Evolutionary conservation across 1,140 invertebrate genomes (phyloP).

Genomic region (Pygmarrhopalites habei): DNA sequence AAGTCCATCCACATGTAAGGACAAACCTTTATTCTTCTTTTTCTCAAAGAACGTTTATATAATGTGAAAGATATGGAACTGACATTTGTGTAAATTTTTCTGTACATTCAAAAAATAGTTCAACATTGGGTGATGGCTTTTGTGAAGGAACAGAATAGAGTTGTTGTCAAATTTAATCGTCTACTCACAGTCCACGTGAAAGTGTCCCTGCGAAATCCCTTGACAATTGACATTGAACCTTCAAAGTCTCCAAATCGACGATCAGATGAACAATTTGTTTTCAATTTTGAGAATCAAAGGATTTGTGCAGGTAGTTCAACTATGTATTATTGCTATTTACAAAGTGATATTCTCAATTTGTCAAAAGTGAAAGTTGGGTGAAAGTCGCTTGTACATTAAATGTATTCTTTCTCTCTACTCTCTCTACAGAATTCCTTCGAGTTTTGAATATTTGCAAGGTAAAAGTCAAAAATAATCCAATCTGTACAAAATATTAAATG

Average conservation of each 20-base stretch:
- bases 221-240: constrained; percentile 4
- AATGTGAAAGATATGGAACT: no score
- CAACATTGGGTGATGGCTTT: constrained; percentile 11
- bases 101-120: neutral
- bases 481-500: no score
- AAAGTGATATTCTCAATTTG: no score
- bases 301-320: no score
- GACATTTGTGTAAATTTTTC: no score
- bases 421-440: neutral
- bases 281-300: constrained; percentile 9
- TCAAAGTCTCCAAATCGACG: constrained; percentile 6
- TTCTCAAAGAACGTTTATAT: no score
- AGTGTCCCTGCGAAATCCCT: constrained; percentile 1
- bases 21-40: no score
- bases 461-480: no score
- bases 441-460: constrained; percentile 1
- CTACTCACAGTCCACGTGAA: neutral
- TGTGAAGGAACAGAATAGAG: neutral
- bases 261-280: constrained; percentile 6
- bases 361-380: no score
- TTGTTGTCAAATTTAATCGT: constrained; percentile 3
- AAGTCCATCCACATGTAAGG: neutral
- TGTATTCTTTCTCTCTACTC: no score
- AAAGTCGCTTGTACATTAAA: no score
- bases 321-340: no score